A percentile compares a stretch with the other conserved stretches of the same genome.
These are phyloP conservation scores for Phymorhynchus buccinoides DNA, from an alignment of 1,140 invertebrate species.

Conservation along the genomic window DNA sequence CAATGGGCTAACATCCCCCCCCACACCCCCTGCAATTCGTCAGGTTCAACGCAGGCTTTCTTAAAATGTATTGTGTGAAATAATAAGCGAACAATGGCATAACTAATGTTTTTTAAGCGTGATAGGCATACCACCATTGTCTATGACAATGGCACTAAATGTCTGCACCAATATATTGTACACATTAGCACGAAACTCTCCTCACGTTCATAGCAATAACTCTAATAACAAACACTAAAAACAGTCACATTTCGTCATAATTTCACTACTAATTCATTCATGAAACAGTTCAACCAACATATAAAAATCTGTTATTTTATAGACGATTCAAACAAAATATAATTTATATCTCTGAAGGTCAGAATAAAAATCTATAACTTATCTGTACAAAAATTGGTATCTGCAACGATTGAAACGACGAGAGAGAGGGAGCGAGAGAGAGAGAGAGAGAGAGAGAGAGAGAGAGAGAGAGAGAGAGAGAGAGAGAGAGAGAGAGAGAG, in stretches of 20 bases:
- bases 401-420: not conserved
- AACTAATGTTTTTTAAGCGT: no score
- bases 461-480: not conserved
- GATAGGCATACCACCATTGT: no score
- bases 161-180: not conserved
- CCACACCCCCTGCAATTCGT: no score
- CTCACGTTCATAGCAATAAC: no score
- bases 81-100: no score
- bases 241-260: no score
- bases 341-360: not conserved
- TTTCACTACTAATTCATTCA: not conserved
- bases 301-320: not conserved
- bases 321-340: not conserved
- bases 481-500: not conserved
- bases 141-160: no score
- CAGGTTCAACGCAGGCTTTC: no score
- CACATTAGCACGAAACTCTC: not conserved
- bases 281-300: not conserved
- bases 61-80: no score
- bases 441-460: not conserved
- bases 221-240: no score
- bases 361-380: slow-evolving; percentile 1
- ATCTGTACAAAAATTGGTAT: not conserved
- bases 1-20: no score
- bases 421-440: slow-evolving; percentile 6